A percentile compares a stretch with the other conserved stretches of the same genome.
phyloP scores from a whole-genome alignment of 2,888 invertebrate species.

The Tachystola acroxantha region DNA sequence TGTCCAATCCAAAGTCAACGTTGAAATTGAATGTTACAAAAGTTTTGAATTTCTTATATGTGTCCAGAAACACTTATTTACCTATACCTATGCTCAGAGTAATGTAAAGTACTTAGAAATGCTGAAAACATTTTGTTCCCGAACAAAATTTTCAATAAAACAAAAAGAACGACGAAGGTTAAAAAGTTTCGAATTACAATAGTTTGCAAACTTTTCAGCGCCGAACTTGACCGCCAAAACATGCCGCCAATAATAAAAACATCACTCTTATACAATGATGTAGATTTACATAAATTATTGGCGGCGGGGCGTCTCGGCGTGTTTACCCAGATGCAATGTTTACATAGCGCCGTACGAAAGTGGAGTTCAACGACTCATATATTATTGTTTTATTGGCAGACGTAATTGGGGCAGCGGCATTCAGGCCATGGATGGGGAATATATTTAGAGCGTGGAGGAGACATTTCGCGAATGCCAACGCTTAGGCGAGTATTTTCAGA shows the following conservation, averaged over 20 bases:
- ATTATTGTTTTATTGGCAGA: constrained; percentile 71
- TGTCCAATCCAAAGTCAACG: too few relatives aligned
- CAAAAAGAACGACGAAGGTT: too few relatives aligned
- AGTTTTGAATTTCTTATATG: too few relatives aligned
- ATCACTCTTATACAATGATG: constrained; percentile 70
- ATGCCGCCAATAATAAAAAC: constrained; percentile 70
- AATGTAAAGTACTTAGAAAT: too few relatives aligned
- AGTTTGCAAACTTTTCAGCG: constrained; percentile 53
- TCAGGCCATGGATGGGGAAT: constrained; percentile 52
- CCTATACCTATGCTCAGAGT: too few relatives aligned
- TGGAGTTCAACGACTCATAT: constrained; percentile 69
- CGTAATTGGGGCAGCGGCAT: constrained; percentile 71
- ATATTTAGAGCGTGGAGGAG: constrained; percentile 42
- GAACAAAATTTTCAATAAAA: too few relatives aligned
- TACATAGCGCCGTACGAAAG: constrained; percentile 55
- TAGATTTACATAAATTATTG: constrained; percentile 76
- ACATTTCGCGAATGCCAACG: constrained; percentile 29
- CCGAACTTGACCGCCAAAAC: constrained; percentile 74
- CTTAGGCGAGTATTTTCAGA: too few relatives aligned
- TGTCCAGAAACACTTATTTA: too few relatives aligned
- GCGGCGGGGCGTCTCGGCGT: constrained; percentile 57
- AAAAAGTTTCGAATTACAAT: too few relatives aligned
- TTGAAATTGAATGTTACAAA: too few relatives aligned
- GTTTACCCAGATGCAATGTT: constrained; percentile 68
- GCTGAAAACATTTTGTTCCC: too few relatives aligned